Conservation (phyloP, 2,113 vertebrate genomes). For the Fregetta grallaria region DNA sequence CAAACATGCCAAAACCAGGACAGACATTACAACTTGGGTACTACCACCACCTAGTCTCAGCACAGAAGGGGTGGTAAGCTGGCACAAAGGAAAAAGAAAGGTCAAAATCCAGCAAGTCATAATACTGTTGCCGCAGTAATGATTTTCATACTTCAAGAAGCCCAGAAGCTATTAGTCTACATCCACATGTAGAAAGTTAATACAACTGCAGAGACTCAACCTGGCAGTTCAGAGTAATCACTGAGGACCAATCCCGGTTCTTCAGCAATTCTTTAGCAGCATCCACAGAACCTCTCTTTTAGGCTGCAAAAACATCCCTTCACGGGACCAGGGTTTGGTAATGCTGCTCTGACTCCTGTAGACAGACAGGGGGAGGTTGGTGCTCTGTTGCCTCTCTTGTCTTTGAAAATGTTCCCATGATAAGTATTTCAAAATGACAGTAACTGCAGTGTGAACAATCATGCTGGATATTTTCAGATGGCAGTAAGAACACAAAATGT, state of each 20-base stretch:
- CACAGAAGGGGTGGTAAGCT: background rate
- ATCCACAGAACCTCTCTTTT: background rate
- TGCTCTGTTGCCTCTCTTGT: background rate
- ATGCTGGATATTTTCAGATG: background rate
- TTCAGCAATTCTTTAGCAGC: background rate
- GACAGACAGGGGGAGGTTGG: background rate
- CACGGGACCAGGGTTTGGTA: background rate
- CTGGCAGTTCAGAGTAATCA: background rate
- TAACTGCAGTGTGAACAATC: background rate
- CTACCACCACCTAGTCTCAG: background rate
- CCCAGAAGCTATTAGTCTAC: background rate
- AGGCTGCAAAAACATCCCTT: background rate
- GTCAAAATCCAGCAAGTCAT: background rate
- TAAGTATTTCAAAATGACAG: background rate
- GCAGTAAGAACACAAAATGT: background rate
- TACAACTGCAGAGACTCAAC: background rate
- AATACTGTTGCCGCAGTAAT: background rate
- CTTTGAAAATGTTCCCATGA: background rate
- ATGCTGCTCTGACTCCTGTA: background rate
- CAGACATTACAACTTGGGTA: background rate
- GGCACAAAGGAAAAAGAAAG: background rate
- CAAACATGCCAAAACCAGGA: background rate
- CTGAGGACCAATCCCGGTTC: background rate
- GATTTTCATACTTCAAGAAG: background rate
- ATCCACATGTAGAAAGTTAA: background rate